Percentiles rank a stretch among this genome's conserved stretches.
These are phyloP conservation scores for Meteorus cinctellus DNA, from an alignment of 2,888 invertebrate genomes.

Conservation along the genomic window DNA sequence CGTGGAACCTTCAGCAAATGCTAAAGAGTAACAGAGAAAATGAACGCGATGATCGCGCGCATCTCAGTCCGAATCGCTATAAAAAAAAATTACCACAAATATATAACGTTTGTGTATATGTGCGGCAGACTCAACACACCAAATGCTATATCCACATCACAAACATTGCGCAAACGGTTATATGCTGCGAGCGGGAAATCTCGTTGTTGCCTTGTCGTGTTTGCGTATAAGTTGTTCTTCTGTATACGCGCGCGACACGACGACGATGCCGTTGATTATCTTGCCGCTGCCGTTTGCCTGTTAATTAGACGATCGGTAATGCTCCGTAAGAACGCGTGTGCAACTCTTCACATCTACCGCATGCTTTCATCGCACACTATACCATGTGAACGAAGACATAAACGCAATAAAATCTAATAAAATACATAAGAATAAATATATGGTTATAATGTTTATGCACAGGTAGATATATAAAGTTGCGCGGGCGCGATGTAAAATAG, in stretches of 20 bases:
- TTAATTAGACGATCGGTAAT: conserved; percentile 29
- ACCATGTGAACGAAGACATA: background rate
- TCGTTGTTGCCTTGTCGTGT: conserved; percentile 5
- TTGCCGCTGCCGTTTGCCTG: conserved; percentile 5
- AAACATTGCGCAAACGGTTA: background rate
- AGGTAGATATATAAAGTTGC: conserved; percentile 9
- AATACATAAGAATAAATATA: background rate
- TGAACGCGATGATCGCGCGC: background rate
- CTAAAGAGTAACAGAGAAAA: background rate
- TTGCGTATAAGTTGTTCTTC: conserved; percentile 7
- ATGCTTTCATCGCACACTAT: conserved; percentile 2
- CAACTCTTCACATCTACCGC: background rate
- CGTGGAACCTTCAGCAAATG: background rate
- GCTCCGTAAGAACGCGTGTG: background rate
- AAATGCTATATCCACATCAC: background rate
- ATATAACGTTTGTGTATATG: background rate
- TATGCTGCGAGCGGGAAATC: background rate
- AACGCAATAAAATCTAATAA: conserved; percentile 6
- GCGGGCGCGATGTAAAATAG: conserved; percentile 19
- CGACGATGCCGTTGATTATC: conserved; percentile 22
- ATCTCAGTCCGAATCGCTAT: background rate
- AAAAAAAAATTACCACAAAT: background rate
- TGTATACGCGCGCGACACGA: conserved; percentile 2
- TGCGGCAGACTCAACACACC: background rate
- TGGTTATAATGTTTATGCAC: conserved; percentile 13